Percentiles rank a stretch among this genome's conserved stretches.
Evolutionary conservation across 2,113 vertebrate species (phyloP).

Genomic region (Excalfactoria chinensis): DNA sequence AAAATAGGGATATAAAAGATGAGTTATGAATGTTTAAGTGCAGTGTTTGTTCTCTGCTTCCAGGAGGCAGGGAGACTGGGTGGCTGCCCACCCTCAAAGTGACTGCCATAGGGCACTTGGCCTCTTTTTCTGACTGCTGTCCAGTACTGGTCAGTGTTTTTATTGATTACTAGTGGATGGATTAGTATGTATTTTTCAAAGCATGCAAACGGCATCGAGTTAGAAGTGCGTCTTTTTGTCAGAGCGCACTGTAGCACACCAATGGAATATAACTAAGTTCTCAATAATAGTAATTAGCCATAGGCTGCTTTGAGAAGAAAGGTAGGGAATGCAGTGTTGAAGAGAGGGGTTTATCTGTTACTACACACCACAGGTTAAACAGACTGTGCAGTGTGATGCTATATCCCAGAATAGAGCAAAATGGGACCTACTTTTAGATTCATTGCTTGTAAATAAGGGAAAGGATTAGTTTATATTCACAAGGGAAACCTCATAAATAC

Average conservation of each 20-base stretch:
- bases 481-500: neutral
- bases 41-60: neutral
- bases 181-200: neutral
- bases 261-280: neutral
- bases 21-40: accelerated
- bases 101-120: neutral
- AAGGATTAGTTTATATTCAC: neutral
- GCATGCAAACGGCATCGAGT: neutral
- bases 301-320: neutral
- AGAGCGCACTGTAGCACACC: neutral
- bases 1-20: too few relatives aligned
- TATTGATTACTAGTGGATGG: neutral
- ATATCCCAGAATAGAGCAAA: neutral
- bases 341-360: accelerated
- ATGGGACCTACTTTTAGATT: neutral
- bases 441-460: neutral
- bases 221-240: neutral
- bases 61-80: neutral
- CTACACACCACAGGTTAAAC: neutral
- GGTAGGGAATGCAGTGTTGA: neutral
- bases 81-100: neutral
- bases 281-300: neutral
- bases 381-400: neutral
- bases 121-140: neutral
- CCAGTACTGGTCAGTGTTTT: neutral